Evolutionary conservation across 2,888 invertebrate species (phyloP).

Genomic region (Sericinus montela): DNA sequence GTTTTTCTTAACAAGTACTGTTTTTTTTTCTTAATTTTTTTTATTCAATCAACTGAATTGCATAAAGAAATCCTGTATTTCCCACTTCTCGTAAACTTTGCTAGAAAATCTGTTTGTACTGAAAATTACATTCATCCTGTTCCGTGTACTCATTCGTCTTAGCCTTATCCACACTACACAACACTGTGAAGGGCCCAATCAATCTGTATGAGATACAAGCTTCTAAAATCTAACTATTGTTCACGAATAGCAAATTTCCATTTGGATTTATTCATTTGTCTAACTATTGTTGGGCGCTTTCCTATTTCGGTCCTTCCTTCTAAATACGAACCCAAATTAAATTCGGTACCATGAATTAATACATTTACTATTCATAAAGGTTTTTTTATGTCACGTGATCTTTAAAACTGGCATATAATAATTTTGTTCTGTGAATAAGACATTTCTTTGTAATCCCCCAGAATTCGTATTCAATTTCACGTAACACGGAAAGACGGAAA

Average conservation of each 20-base stretch:
- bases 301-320: constrained; percentile 49
- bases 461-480: constrained; percentile 49
- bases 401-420: neutral
- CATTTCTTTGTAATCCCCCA: constrained; percentile 36
- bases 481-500: constrained; percentile 52
- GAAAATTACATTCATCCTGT: constrained; percentile 21
- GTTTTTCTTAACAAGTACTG: too few relatives aligned
- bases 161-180: constrained; percentile 48
- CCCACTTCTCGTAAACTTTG: too few relatives aligned
- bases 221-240: constrained; percentile 78
- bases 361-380: neutral
- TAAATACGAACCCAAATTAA: constrained; percentile 2
- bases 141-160: constrained; percentile 12
- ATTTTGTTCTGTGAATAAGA: too few relatives aligned
- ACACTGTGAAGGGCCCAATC: constrained; percentile 66
- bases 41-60: too few relatives aligned
- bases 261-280: constrained; percentile 79
- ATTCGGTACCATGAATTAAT: neutral
- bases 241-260: constrained; percentile 76
- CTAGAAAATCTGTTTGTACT: neutral
- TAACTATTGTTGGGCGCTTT: constrained; percentile 67
- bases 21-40: too few relatives aligned
- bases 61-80: too few relatives aligned
- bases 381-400: too few relatives aligned
- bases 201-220: constrained; percentile 76